A percentile compares a stretch with the other conserved stretches of the same genome.
These are phyloP conservation scores for Triplophysa dalaica DNA, from an alignment of 2,113 vertebrate species.

Conservation along the genomic window DNA sequence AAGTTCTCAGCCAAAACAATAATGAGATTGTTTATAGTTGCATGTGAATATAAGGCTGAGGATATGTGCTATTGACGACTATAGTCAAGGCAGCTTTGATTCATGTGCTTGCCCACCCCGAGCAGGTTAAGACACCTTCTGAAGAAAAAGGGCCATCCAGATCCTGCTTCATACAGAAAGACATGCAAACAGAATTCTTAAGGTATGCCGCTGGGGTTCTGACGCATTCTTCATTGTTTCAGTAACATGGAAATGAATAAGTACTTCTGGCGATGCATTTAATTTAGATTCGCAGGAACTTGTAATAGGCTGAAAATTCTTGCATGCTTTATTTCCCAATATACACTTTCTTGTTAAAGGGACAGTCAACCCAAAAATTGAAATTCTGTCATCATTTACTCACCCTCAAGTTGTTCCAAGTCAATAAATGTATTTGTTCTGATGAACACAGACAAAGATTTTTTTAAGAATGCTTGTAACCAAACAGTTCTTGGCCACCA, in stretches of 20 bases:
- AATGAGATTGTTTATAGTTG: constrained; percentile 20
- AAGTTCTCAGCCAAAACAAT: constrained; percentile 32
- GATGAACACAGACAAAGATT: too few species aligned
- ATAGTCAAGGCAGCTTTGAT: constrained; percentile 31
- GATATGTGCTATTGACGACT: not conserved
- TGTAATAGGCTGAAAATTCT: constrained; percentile 43
- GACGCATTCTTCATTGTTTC: constrained; percentile 56
- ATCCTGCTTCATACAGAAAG: constrained; percentile 29
- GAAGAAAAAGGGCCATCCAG: not conserved
- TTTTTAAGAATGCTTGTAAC: too few species aligned
- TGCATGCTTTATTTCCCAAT: constrained; percentile 30
- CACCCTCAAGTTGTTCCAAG: too few species aligned
- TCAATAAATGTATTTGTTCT: too few species aligned
- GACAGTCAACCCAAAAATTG: not conserved
- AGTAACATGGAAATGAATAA: constrained; percentile 44
- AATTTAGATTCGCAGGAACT: constrained; percentile 47
- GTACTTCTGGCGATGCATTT: constrained; percentile 39
- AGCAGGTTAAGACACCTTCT: constrained; percentile 33
- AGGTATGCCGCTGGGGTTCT: constrained; percentile 37
- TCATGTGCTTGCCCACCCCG: not conserved
- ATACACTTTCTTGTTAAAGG: constrained; percentile 12
- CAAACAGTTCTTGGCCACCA: too few species aligned
- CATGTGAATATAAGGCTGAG: not conserved
- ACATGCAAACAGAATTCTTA: constrained; percentile 1
- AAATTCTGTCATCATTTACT: too few species aligned